These are phyloP conservation scores for Clarias gariepinus DNA, from an alignment of 2,113 vertebrate species.

Conservation along the genomic window DNA sequence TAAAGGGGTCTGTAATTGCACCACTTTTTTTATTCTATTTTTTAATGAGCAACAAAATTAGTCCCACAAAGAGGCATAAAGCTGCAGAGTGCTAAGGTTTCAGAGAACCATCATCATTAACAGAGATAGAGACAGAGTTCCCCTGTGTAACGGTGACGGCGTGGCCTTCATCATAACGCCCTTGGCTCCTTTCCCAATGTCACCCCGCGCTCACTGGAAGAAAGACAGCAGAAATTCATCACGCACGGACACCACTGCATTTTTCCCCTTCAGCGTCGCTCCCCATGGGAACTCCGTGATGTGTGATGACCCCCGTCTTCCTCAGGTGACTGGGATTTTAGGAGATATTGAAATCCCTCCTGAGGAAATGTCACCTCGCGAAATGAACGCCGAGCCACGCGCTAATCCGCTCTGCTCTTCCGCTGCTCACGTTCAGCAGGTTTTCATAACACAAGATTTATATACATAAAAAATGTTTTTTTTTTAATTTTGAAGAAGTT, in stretches of 20 bases:
- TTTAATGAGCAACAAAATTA: conserved; percentile 1
- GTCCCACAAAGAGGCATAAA: conserved; percentile 15
- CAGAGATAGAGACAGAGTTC: conserved; percentile 59
- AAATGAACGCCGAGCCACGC: not conserved
- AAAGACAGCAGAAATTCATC: conserved; percentile 75
- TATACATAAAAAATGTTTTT: too few relatives aligned
- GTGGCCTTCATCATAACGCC: conserved; percentile 83
- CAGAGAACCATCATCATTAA: conserved; percentile 43
- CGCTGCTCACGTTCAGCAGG: not conserved
- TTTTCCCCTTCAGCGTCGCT: conserved; percentile 64
- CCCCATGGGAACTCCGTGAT: conserved; percentile 61
- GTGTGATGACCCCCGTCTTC: conserved; percentile 63
- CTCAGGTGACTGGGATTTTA: conserved; percentile 55
- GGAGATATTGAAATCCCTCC: conserved; percentile 52
- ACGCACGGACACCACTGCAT: conserved; percentile 72
- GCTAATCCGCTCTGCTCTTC: not conserved
- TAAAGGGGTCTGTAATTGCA: conserved; percentile 8
- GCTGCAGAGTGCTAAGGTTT: conserved; percentile 24
- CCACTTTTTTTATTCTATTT: not conserved
- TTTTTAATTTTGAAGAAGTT: not conserved
- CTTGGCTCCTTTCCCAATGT: conserved; percentile 79
- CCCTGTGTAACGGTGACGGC: conserved; percentile 69
- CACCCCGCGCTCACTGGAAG: conserved; percentile 65
- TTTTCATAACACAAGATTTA: not conserved
- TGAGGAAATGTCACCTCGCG: conserved; percentile 18